Evolutionary conservation across 64 coral and sea anemone genomes (phyloP), one percentile per base, ranked within the genome.

Genomic region (Montipora capricornis): DNA sequence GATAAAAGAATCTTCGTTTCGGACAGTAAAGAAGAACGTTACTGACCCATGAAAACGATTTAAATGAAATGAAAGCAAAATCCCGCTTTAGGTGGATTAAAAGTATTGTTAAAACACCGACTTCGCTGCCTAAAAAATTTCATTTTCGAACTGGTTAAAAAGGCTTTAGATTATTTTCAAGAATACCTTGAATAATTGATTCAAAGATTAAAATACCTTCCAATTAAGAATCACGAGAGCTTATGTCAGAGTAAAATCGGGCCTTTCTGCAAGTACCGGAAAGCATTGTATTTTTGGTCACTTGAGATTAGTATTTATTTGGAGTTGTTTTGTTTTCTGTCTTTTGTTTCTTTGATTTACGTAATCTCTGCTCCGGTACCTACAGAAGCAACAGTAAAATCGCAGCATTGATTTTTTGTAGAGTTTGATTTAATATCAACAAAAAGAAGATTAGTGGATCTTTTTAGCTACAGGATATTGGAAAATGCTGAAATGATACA

Each of bases 81-180:
- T 64, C 61, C 8, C 14, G 13, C 61, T 9, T 37, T 0, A 37
- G 37, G 37, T 37, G 37, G 37, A 37, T 37, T 37, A 37, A 37
- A 37, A 37, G 37, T 37, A 37, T 37, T 37, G 37, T 37, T 37
- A 37, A 37, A 37, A 37, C 37, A 37, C 37, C 37, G 37, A 37
- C 37, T 37, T 37, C 37, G 37, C 55, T 55, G 10, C 24, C 55
- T 64, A 45, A 12, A 64, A 64, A 37, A 83, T 61, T 58, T 64
- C 26, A 83, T 83, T 64, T 83, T 59, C 24, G 26, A 83, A 46
- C 66, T 64, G 66, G 17, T 62, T 58, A 44, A 83, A 83, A 16
- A 55, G 66, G 80, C 7, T 29, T 59, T 24, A 24, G 29, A 81
- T 81, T 8, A 29, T 22, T 22, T 2, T n/a, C 2, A 53, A 57